Conservation (phyloP, 2,113 vertebrate genomes). For the Psittacula cyanocephala region DNA sequence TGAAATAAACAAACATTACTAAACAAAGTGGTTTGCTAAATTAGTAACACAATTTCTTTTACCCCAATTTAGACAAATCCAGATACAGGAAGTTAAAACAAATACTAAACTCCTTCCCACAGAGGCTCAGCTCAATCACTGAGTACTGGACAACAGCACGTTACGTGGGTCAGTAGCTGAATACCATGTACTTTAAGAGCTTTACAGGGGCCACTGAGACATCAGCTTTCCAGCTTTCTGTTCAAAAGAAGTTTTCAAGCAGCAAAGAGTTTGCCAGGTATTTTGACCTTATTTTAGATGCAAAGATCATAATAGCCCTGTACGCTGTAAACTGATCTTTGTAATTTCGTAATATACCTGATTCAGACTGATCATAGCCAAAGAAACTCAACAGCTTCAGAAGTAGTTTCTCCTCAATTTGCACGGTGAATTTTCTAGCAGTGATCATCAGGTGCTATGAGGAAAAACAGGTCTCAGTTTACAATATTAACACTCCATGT, state of each 20-base stretch:
- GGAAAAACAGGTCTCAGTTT: slow-evolving; percentile 45
- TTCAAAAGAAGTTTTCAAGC: neutral
- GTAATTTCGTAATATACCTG: slow-evolving; percentile 73
- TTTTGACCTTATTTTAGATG: neutral
- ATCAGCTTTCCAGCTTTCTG: neutral
- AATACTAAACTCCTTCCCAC: neutral
- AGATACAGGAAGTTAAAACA: neutral
- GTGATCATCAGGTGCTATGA: slow-evolving; percentile 93
- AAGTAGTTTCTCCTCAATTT: slow-evolving; percentile 95
- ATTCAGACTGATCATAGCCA: slow-evolving; percentile 86
- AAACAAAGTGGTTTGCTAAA: slow-evolving; percentile 31
- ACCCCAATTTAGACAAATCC: neutral
- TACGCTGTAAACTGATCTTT: neutral
- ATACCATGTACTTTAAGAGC: neutral
- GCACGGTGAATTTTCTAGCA: slow-evolving; percentile 88
- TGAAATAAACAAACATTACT: slow-evolving; percentile 52
- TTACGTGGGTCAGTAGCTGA: neutral
- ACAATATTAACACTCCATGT: neutral
- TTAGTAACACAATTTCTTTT: slow-evolving; percentile 16
- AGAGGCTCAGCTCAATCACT: neutral
- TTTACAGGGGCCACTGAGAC: neutral
- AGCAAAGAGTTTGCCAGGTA: neutral
- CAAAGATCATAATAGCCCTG: neutral
- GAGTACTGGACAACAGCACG: neutral
- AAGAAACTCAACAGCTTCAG: slow-evolving; percentile 94